Percentiles rank a stretch among this genome's conserved stretches.
Evolutionary conservation across 2,113 vertebrate species (phyloP).

Genomic region (Cranoglanis bouderius): DNA sequence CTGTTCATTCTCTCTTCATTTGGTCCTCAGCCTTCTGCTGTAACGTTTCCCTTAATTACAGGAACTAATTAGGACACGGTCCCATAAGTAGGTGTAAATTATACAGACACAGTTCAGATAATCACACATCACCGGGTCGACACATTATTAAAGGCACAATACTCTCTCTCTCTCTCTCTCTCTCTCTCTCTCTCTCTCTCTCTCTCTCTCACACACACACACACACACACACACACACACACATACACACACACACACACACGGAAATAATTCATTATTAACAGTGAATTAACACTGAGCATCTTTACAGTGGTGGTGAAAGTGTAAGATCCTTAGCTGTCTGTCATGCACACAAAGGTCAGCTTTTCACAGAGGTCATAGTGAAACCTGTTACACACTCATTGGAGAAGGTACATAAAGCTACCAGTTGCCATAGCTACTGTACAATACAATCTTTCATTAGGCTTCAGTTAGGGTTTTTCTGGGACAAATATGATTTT

Average conservation of each 20-base stretch:
- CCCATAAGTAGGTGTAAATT: conserved; percentile 1
- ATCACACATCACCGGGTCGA: conserved; percentile 8
- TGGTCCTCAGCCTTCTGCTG: conserved; percentile 20
- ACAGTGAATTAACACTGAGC: neutral
- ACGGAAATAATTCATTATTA: neutral
- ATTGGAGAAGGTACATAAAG: conserved; percentile 23
- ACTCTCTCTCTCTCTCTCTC: neutral
- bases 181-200: too few species aligned
- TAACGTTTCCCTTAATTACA: conserved; percentile 34
- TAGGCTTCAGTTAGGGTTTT: neutral
- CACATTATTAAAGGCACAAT: neutral
- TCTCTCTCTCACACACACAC: neutral
- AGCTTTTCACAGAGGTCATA: neutral
- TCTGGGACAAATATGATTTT: neutral
- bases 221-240: too few species aligned
- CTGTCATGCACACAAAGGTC: neutral
- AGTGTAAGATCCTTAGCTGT: neutral
- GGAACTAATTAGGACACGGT: conserved; percentile 25
- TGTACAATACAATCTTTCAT: neutral
- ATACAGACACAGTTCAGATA: conserved; percentile 36
- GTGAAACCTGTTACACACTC: conserved; percentile 3
- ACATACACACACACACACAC: neutral
- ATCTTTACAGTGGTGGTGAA: neutral
- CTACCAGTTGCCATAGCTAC: conserved; percentile 38
- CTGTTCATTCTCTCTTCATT: conserved; percentile 31